phyloP scores from a whole-genome alignment of 2,113 vertebrate species.

The Megaceryle maxima region DNA sequence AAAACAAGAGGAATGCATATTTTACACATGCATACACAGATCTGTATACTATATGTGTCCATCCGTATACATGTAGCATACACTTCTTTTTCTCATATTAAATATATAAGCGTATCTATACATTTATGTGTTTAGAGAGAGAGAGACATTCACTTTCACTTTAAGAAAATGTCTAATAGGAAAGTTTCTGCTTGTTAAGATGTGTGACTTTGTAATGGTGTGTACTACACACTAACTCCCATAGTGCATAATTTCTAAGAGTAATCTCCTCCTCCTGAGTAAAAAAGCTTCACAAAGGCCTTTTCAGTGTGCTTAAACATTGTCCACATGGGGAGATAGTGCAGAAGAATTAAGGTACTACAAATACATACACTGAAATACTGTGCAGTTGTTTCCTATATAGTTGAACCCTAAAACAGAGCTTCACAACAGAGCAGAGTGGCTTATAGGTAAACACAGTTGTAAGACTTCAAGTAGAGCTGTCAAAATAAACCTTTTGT shows the following conservation, averaged over 20 bases:
- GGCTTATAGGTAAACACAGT: neutral
- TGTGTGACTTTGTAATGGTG: neutral
- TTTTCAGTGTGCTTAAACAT: neutral
- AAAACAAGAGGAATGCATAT: neutral
- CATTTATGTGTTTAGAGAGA: neutral
- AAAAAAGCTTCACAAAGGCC: neutral
- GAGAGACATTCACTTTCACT: neutral
- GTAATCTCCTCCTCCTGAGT: neutral
- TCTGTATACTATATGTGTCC: neutral
- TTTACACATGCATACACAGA: neutral
- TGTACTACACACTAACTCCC: neutral
- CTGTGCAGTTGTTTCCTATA: neutral
- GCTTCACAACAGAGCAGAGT: neutral
- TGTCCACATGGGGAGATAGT: no score
- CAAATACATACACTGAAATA: neutral
- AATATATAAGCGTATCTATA: neutral
- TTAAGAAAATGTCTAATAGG: neutral
- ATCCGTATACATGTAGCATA: neutral
- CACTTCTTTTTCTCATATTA: neutral
- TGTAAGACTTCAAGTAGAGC: neutral
- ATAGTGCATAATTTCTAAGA: neutral
- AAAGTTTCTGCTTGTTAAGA: neutral
- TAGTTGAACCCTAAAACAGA: neutral
- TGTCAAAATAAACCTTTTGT: neutral
- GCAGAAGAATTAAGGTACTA: neutral